phyloP scores from a whole-genome alignment of 35 echinoderm and acorn worm species.

The Chiridota heheva region DNA sequence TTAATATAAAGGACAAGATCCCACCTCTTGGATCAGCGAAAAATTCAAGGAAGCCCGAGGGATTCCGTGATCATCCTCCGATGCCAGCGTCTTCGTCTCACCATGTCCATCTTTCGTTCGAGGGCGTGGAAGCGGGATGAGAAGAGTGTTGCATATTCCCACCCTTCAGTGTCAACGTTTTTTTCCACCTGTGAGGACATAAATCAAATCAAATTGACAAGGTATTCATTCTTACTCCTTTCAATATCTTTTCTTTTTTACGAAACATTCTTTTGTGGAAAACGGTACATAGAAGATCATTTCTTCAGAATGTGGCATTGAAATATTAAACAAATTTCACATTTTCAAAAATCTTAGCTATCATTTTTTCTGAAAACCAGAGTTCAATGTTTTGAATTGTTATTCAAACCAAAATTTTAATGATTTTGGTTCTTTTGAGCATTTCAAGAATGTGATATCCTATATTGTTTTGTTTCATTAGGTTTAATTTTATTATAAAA shows the following conservation, averaged over 20 bases:
- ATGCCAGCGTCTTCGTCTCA: conserved; percentile 66
- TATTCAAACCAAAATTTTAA: too few relatives aligned
- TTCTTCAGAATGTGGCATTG: not conserved
- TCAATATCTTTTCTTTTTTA: not conserved
- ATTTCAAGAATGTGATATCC: too few relatives aligned
- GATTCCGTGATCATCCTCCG: conserved; percentile 67
- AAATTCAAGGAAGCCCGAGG: conserved; percentile 54
- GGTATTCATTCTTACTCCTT: not conserved
- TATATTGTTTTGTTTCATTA: too few relatives aligned
- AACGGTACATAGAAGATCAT: not conserved
- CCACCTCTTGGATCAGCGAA: conserved; percentile 31
- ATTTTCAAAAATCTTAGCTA: too few relatives aligned
- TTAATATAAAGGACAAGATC: too few relatives aligned
- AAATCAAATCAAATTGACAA: too few relatives aligned
- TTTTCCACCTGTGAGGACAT: conserved; percentile 4
- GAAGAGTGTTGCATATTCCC: conserved; percentile 74
- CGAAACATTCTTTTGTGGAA: not conserved
- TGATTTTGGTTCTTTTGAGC: too few relatives aligned
- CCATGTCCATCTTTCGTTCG: conserved; percentile 68
- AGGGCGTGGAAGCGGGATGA: conserved; percentile 55
- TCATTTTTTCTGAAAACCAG: too few relatives aligned
- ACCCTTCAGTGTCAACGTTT: conserved; percentile 29
- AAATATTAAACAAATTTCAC: too few relatives aligned
- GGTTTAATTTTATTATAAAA: too few relatives aligned
- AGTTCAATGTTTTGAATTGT: too few relatives aligned